These are phyloP conservation scores for Ctenicera cuprea DNA, from an alignment of 2,888 invertebrate genomes.

Conservation along the genomic window DNA sequence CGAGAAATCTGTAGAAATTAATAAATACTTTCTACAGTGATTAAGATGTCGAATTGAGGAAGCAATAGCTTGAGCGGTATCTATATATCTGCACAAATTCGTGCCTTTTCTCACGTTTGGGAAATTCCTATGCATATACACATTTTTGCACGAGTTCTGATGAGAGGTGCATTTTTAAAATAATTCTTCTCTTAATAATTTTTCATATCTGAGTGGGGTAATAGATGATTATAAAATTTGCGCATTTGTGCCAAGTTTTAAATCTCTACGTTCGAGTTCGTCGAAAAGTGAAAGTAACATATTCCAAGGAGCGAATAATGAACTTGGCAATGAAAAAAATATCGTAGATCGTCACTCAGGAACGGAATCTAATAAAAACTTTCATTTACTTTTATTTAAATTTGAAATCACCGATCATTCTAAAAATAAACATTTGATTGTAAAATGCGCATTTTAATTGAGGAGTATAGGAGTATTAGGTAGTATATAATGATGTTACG, in stretches of 20 bases:
- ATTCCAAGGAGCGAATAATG: constrained; percentile 10
- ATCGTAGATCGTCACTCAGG: background rate
- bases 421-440: constrained; percentile 16
- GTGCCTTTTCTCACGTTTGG: constrained; percentile 20
- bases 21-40: background rate
- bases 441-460: constrained; percentile 5
- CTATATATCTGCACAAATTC: background rate
- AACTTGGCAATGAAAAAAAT: constrained; percentile 30
- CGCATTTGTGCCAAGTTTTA: background rate
- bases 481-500: no score
- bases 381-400: constrained; percentile 3
- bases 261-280: background rate
- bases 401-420: background rate
- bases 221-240: background rate
- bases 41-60: background rate
- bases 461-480: no score
- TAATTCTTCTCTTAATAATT: constrained; percentile 1
- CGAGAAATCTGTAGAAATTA: constrained; percentile 1
- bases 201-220: background rate
- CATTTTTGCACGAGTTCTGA: constrained; percentile 21
- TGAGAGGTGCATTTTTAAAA: background rate
- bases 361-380: constrained; percentile 8
- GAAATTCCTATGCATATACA: background rate
- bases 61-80: background rate
- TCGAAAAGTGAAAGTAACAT: constrained; percentile 17